These are phyloP conservation scores for rabbit (Oryctolagus cuniculus) DNA, from an alignment of 2,113 vertebrate species.

Conservation along the genomic window DNA sequence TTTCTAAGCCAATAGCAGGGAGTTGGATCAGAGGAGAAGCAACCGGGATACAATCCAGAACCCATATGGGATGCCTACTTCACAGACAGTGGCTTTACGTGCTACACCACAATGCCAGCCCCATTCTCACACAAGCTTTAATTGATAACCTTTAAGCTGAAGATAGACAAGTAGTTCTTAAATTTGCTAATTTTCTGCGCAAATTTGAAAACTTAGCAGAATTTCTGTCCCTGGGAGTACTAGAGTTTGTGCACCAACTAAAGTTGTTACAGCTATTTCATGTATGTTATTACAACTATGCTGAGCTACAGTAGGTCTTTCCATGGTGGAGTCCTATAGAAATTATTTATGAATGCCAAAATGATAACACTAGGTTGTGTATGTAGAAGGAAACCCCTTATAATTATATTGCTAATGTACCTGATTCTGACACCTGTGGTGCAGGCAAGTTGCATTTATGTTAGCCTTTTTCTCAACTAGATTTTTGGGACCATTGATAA, in stretches of 20 bases:
- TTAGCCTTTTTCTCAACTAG: background rate
- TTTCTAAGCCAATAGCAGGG: too few species aligned
- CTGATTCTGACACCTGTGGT: background rate
- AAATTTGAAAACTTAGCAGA: background rate
- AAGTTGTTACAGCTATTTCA: background rate
- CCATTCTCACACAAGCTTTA: background rate
- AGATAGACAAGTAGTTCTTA: background rate
- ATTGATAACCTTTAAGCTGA: background rate
- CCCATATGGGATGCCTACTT: too few species aligned
- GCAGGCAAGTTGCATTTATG: background rate
- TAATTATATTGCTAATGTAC: background rate
- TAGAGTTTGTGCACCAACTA: background rate
- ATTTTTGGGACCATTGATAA: slow-evolving; percentile 22
- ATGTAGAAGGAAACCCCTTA: background rate
- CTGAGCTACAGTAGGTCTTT: background rate
- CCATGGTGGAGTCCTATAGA: background rate
- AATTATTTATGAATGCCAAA: background rate
- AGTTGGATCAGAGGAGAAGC: too few species aligned
- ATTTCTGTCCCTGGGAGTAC: background rate
- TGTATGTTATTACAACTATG: background rate
- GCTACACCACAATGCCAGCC: too few species aligned
- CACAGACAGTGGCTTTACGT: too few species aligned
- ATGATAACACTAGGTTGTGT: background rate
- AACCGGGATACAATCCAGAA: too few species aligned
- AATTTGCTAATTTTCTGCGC: background rate